phyloP scores from a whole-genome alignment of 2,888 invertebrate genomes.

The Spilosoma lubricipeda region DNA sequence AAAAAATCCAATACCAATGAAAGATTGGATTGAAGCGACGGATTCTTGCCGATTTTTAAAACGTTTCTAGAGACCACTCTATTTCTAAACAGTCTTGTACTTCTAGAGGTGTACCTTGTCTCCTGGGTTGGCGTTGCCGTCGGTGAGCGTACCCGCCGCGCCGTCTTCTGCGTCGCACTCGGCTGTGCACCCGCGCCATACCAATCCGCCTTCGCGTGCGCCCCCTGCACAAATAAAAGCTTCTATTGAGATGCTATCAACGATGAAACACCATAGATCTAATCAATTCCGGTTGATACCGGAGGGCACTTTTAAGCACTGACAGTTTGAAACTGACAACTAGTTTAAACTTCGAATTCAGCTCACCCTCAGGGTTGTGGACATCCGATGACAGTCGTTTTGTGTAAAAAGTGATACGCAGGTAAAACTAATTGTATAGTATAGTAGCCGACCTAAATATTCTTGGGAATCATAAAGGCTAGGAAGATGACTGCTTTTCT shows the following conservation, averaged over 20 bases:
- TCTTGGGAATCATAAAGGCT: too few relatives aligned
- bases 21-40: too few relatives aligned
- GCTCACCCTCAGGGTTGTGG: too few relatives aligned
- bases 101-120: slow-evolving; percentile 80
- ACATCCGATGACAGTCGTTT: too few relatives aligned
- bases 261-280: background rate
- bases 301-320: too few relatives aligned
- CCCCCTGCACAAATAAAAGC: slow-evolving; percentile 66
- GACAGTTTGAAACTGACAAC: too few relatives aligned
- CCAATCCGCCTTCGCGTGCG: slow-evolving; percentile 86
- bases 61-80: background rate
- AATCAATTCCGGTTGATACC: background rate
- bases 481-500: background rate
- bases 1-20: too few relatives aligned
- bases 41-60: too few relatives aligned
- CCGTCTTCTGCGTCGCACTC: slow-evolving; percentile 84
- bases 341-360: too few relatives aligned
- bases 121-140: slow-evolving; percentile 87
- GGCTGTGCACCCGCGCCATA: slow-evolving; percentile 86
- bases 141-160: slow-evolving; percentile 84
- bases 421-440: too few relatives aligned
- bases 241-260: background rate
- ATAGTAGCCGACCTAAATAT: too few relatives aligned
- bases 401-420: too few relatives aligned
- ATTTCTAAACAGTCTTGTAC: background rate